Conservation (phyloP, 2,888 invertebrate genomes). For the Cephus sareptanus region DNA sequence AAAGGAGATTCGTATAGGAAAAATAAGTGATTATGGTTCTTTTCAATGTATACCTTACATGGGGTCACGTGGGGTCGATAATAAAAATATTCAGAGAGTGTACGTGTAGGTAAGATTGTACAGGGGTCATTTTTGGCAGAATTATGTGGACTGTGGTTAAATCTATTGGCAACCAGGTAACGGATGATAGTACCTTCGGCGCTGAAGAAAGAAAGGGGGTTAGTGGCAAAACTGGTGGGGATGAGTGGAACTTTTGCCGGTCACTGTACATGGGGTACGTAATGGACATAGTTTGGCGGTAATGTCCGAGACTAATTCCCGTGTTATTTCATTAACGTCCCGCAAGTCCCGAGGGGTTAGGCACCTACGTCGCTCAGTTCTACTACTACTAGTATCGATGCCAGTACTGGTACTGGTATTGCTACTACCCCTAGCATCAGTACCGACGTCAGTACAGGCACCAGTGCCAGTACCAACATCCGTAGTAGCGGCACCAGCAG, state of each 20-base stretch:
- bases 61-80: not conserved
- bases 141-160: not conserved
- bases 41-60: not conserved
- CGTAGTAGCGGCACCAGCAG: slow-evolving; percentile 14
- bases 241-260: slow-evolving; percentile 10
- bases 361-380: slow-evolving; percentile 33
- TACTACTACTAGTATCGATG: slow-evolving; percentile 30
- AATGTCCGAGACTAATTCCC: slow-evolving; percentile 67
- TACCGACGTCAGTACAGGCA: slow-evolving; percentile 15
- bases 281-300: slow-evolving; percentile 66
- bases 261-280: slow-evolving; percentile 39
- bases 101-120: too few species aligned
- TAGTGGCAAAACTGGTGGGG: not conserved
- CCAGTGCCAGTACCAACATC: slow-evolving; percentile 11
- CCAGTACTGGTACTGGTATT: slow-evolving; percentile 14
- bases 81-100: not conserved
- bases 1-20: not conserved
- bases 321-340: slow-evolving; percentile 67
- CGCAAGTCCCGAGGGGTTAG: slow-evolving; percentile 56
- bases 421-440: slow-evolving; percentile 14
- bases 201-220: not conserved
- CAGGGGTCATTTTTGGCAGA: not conserved
- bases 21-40: not conserved
- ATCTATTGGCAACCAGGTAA: not conserved
- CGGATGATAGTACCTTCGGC: not conserved